Evolutionary conservation across 2,797 vertebrate genomes (phyloP).

Genomic region (Acestrorhynchus altus): DNA sequence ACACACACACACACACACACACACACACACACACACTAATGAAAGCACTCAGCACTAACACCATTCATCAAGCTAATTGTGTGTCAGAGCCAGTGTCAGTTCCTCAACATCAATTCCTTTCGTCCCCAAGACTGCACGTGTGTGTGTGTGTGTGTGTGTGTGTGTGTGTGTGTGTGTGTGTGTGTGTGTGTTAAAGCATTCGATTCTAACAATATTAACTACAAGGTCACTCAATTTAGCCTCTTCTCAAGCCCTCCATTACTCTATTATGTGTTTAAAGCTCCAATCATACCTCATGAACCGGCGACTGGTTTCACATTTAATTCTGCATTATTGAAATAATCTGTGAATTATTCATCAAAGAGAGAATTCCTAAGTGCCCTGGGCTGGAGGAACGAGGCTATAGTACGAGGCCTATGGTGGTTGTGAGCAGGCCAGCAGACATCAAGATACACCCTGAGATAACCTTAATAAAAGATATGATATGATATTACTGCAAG

Average conservation of each 20-base stretch:
- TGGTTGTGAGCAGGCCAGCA: neutral
- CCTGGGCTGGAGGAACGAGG: conserved; percentile 17
- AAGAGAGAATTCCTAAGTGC: conserved; percentile 38
- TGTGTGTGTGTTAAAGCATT: conserved; percentile 46
- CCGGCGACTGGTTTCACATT: conserved; percentile 32
- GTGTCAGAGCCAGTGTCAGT: conserved; percentile 18
- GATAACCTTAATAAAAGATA: conserved; percentile 3
- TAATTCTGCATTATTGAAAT: conserved; percentile 48
- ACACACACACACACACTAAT: conserved; percentile 10
- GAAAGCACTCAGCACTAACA: conserved; percentile 25
- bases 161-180: neutral
- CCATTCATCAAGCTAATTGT: conserved; percentile 50
- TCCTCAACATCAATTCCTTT: neutral
- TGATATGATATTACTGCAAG: conserved; percentile 22
- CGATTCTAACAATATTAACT: conserved; percentile 56
- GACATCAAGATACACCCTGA: conserved; percentile 15
- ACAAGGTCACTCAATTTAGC: conserved; percentile 57
- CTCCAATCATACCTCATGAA: conserved; percentile 43
- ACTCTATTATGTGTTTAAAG: conserved; percentile 53
- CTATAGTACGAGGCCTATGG: neutral
- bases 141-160: neutral
- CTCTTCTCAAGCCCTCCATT: conserved; percentile 35
- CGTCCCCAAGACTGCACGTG: conserved; percentile 14
- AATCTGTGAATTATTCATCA: conserved; percentile 48
- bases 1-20: conserved; percentile 5